These are phyloP conservation scores for Lasioglossum lativentre DNA, from an alignment of 2,888 invertebrate genomes.

Conservation along the genomic window DNA sequence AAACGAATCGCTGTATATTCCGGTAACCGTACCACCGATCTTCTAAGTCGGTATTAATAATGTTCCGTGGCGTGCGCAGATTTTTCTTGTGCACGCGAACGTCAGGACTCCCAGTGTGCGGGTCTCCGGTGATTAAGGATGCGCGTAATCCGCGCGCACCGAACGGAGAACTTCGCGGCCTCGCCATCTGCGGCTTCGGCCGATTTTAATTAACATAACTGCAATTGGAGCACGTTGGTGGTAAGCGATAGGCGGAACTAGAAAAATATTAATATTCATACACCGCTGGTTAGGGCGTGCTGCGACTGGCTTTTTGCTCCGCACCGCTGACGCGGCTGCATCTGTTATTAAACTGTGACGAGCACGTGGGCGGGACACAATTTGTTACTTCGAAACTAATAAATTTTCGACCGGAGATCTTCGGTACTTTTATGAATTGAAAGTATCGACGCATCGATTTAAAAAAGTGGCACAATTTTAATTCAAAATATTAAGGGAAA, in stretches of 20 bases:
- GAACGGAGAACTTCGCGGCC: background rate
- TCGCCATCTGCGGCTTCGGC: constrained; percentile 3
- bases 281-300: background rate
- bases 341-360: background rate
- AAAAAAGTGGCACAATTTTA: background rate
- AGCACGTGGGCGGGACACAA: background rate
- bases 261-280: constrained; percentile 36
- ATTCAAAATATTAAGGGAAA: background rate
- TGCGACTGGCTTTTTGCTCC: background rate
- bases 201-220: constrained; percentile 29
- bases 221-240: constrained; percentile 17
- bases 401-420: background rate
- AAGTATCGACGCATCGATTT: background rate
- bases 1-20: background rate
- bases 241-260: background rate
- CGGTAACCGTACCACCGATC: background rate
- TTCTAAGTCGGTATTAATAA: constrained; percentile 8
- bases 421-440: background rate
- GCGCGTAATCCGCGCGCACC: constrained; percentile 17
- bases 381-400: background rate
- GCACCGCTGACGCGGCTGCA: background rate
- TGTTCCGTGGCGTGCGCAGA: too few relatives aligned
- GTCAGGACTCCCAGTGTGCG: background rate
- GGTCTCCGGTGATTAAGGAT: constrained; percentile 22
- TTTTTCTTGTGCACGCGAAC: background rate